These are phyloP conservation scores for Folsomia candida DNA, from an alignment of 2,888 invertebrate genomes.

Conservation along the genomic window DNA sequence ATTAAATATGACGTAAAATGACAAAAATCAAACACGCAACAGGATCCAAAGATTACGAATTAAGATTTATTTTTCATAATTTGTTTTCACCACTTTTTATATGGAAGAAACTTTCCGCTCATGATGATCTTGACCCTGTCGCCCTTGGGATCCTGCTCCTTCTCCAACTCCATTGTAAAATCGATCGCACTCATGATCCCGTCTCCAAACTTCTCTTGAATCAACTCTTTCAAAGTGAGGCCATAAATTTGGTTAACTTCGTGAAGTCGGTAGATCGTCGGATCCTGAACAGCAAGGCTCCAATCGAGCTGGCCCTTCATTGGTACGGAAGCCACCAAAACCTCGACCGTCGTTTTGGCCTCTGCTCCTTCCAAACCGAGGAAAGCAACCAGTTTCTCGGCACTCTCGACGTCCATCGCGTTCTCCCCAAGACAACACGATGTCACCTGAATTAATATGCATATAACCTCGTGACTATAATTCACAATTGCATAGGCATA, in stretches of 20 bases:
- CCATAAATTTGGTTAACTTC: slow-evolving; percentile 44
- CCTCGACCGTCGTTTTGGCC: slow-evolving; percentile 13
- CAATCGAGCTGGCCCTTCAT: slow-evolving; percentile 33
- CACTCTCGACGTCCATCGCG: slow-evolving; percentile 35
- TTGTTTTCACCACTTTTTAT: slow-evolving; percentile 34
- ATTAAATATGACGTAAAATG: too few relatives aligned
- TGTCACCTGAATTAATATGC: background rate
- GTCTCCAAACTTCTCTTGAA: slow-evolving; percentile 47
- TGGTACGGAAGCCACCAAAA: slow-evolving; percentile 31
- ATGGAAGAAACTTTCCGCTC: slow-evolving; percentile 46
- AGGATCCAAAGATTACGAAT: too few relatives aligned
- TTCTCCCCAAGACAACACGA: slow-evolving; percentile 37
- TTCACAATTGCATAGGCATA: too few relatives aligned
- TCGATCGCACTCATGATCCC: slow-evolving; percentile 49
- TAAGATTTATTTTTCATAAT: too few relatives aligned
- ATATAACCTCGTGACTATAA: too few relatives aligned
- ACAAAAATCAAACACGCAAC: too few relatives aligned
- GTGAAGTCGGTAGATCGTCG: slow-evolving; percentile 40
- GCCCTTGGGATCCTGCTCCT: slow-evolving; percentile 38
- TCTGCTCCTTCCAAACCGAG: slow-evolving; percentile 21
- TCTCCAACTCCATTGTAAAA: slow-evolving; percentile 43
- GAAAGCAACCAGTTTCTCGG: slow-evolving; percentile 27
- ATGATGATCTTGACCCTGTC: slow-evolving; percentile 31
- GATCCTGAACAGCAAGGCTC: slow-evolving; percentile 35
- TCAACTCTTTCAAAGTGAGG: slow-evolving; percentile 39